Base-by-base conservation (phyloP, 2,888 invertebrate species). In the Agapostemon virescens region DNA sequence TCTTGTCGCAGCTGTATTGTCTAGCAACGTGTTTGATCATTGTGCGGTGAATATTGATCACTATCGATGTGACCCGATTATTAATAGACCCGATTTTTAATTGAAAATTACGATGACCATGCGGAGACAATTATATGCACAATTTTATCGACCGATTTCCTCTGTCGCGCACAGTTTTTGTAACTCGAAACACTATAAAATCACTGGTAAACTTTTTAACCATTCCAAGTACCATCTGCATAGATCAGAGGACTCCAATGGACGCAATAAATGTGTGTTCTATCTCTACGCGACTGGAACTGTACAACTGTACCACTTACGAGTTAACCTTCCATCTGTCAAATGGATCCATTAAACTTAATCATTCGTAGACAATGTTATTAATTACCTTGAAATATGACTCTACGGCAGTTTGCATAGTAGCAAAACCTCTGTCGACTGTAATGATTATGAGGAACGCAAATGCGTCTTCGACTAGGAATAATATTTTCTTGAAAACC, bases 271-370 rank as follows among this genome's bases (percentile, higher is more conserved):
- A 36, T 63, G 63, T 45, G 42, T 64, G 45, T 61, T 20, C 45
- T 64, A 63, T 49, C n/a, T 30, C 58, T 58, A 49, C 0, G 36
- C 42, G 45, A 26, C 23, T 38, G 26, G 33, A 36, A 49, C 64
- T 15, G 36, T 23, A 49, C 72, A 49, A 38, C 49, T 26, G 36
- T 20, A 64, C 72, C 72, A 64, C 63, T 64, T 72, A 49, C 15
- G 36, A 72, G 64, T 72, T 72, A 64, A 72, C 72, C 49, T 64
- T 49, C 64, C 26, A 20, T 49, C 63, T 64, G 64, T 49, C 63
- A 64, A 64, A 72, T 61, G 72, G 26, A 49, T 64, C 72, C 64
- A 72, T 72, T 72, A 64, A 72, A 72, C 72, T 33, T 49, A 72
- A 64, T 64, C 63, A 49, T 36, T 23, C 72, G 33, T 26, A 36